Conservation (phyloP, 2,888 invertebrate genomes). For the Caradrina kadenii region DNA sequence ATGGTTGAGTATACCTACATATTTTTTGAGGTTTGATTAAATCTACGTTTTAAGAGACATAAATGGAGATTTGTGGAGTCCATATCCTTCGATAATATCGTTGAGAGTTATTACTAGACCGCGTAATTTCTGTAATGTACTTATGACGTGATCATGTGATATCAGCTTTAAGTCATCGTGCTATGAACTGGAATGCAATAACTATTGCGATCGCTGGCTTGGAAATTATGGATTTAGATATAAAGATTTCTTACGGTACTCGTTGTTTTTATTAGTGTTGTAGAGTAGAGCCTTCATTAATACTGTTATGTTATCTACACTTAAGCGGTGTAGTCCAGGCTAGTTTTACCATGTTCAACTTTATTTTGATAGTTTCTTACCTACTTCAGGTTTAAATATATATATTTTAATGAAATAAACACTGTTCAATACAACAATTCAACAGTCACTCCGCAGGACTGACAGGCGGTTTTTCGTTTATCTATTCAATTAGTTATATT, state of each 20-base stretch:
- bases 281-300: not conserved
- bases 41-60: conserved; percentile 65
- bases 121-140: conserved; percentile 46
- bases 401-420: too few relatives aligned
- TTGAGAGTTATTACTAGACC: conserved; percentile 65
- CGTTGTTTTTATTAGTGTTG: not conserved
- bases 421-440: too few relatives aligned
- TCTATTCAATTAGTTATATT: too few relatives aligned
- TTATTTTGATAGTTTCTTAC: too few relatives aligned
- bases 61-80: conserved; percentile 74
- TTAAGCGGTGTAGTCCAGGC: not conserved
- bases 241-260: conserved; percentile 10
- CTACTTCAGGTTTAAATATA: too few relatives aligned
- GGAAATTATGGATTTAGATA: conserved; percentile 9
- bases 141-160: conserved; percentile 46
- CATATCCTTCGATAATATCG: conserved; percentile 68
- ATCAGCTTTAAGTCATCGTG: conserved; percentile 33
- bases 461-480: too few relatives aligned
- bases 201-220: conserved; percentile 31
- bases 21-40: conserved; percentile 60
- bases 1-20: conserved; percentile 15
- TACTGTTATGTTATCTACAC: not conserved
- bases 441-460: too few relatives aligned
- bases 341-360: too few relatives aligned
- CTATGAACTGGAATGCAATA: conserved; percentile 19